Conservation (phyloP, 2,797 vertebrate genomes). For the Pterois miles region DNA sequence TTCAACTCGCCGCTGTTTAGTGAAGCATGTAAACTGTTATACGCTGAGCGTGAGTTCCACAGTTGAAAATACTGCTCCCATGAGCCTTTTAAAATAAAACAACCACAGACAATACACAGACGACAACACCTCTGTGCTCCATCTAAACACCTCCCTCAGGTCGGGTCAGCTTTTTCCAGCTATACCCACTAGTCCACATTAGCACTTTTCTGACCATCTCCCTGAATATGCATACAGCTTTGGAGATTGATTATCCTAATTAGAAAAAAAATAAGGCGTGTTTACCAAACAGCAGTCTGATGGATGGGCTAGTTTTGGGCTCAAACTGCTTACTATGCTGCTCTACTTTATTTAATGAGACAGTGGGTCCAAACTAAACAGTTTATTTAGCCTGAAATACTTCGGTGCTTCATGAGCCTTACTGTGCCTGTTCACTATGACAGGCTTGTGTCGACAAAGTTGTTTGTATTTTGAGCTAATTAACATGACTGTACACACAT, state of each 20-base stretch:
- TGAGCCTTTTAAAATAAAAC: slow-evolving; percentile 37
- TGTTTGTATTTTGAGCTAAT: not conserved
- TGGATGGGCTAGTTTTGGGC: slow-evolving; percentile 20
- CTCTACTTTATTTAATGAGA: slow-evolving; percentile 58
- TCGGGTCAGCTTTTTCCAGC: slow-evolving; percentile 54
- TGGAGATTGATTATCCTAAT: slow-evolving; percentile 42
- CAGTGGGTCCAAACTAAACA: slow-evolving; percentile 36
- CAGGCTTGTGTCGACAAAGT: not conserved
- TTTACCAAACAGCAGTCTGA: slow-evolving; percentile 50
- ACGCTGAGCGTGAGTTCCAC: not conserved
- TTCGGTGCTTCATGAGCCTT: not conserved
- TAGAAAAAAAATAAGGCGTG: slow-evolving; percentile 25
- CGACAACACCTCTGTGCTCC: not conserved
- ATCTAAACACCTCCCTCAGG: slow-evolving; percentile 44
- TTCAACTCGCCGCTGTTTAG: slow-evolving; percentile 5
- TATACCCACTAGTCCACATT: not conserved
- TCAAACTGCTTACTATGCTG: slow-evolving; percentile 34
- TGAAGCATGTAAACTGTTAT: slow-evolving; percentile 44
- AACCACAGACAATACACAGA: slow-evolving; percentile 14
- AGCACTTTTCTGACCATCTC: not conserved
- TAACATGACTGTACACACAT: not conserved
- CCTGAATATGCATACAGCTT: not conserved
- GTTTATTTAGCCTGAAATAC: slow-evolving; percentile 46
- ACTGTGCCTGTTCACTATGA: not conserved
- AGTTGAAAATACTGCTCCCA: slow-evolving; percentile 41